Percentiles rank a stretch among this genome's conserved stretches.
Evolutionary conservation across 2,113 vertebrate species (phyloP).

Genomic region (Hippocampus barbouri): DNA sequence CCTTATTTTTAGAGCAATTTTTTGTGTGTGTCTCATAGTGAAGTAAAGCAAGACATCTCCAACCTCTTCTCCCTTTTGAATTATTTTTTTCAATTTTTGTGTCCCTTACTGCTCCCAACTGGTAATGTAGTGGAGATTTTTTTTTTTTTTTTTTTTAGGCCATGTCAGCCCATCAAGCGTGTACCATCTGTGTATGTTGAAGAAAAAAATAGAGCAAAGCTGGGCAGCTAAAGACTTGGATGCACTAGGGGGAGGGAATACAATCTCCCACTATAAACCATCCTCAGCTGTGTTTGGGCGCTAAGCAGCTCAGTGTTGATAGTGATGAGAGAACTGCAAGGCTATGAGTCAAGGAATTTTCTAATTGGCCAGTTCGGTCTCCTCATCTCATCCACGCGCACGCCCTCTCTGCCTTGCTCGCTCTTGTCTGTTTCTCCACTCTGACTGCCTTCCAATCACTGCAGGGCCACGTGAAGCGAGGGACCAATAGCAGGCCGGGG

Average conservation of each 20-base stretch:
- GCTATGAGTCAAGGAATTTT: slow-evolving; percentile 45
- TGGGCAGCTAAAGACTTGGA: neutral
- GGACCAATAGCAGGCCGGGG: slow-evolving; percentile 73
- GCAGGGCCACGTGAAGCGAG: slow-evolving; percentile 82
- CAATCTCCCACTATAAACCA: slow-evolving; percentile 7
- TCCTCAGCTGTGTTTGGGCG: slow-evolving; percentile 1
- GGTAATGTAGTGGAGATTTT: neutral
- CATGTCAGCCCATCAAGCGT: neutral
- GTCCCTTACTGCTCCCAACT: neutral
- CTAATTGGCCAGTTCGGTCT: slow-evolving; percentile 58
- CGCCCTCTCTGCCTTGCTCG: slow-evolving; percentile 9
- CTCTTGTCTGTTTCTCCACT: slow-evolving; percentile 15
- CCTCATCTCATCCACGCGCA: slow-evolving; percentile 41
- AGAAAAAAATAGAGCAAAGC: neutral
- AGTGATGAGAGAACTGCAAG: slow-evolving; percentile 33
- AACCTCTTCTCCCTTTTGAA: no score
- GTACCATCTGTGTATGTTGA: slow-evolving; percentile 5
- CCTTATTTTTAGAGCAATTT: no score
- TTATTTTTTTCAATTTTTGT: no score
- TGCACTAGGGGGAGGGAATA: neutral
- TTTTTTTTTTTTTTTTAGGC: neutral
- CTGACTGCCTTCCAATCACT: slow-evolving; percentile 52
- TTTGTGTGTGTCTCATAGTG: no score
- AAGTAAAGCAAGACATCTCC: no score
- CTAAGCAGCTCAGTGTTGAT: slow-evolving; percentile 34